Conservation (phyloP, 2,797 vertebrate genomes). For the Sebastes iracundus region DNA sequence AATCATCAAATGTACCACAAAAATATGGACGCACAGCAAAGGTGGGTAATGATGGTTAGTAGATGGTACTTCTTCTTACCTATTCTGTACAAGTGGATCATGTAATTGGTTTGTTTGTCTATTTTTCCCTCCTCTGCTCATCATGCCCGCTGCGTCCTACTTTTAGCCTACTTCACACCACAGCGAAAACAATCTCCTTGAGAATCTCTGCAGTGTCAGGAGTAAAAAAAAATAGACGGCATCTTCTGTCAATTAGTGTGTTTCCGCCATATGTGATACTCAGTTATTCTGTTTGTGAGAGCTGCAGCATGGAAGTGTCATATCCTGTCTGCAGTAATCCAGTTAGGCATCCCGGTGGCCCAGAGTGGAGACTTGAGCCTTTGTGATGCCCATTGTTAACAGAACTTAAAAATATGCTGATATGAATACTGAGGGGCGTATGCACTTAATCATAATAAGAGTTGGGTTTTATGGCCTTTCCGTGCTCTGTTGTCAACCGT, state of each 20-base stretch:
- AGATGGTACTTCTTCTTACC: constrained; percentile 10
- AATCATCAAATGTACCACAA: background rate
- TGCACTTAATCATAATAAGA: constrained; percentile 5
- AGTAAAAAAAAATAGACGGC: background rate
- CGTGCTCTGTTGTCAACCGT: background rate
- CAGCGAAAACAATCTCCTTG: constrained; percentile 34
- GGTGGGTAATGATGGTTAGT: background rate
- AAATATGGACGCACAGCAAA: constrained; percentile 11
- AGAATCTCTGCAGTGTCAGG: constrained; percentile 43
- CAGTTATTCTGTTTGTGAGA: constrained; percentile 58
- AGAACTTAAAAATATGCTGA: background rate
- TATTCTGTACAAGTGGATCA: constrained; percentile 28
- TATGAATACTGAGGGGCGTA: background rate
- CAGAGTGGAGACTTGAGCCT: background rate
- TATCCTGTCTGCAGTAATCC: constrained; percentile 32
- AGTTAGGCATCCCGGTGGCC: background rate
- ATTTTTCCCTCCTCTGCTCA: constrained; percentile 9
- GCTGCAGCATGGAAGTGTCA: constrained; percentile 43
- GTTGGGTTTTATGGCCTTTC: background rate
- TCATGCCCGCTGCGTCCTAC: constrained; percentile 41
- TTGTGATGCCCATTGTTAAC: constrained; percentile 5
- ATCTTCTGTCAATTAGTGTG: constrained; percentile 58
- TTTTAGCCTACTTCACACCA: constrained; percentile 40
- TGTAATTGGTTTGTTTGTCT: constrained; percentile 62
- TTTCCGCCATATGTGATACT: constrained; percentile 48